Conservation (phyloP, 1,140 invertebrate species). For the Zophobas atratus region DNA sequence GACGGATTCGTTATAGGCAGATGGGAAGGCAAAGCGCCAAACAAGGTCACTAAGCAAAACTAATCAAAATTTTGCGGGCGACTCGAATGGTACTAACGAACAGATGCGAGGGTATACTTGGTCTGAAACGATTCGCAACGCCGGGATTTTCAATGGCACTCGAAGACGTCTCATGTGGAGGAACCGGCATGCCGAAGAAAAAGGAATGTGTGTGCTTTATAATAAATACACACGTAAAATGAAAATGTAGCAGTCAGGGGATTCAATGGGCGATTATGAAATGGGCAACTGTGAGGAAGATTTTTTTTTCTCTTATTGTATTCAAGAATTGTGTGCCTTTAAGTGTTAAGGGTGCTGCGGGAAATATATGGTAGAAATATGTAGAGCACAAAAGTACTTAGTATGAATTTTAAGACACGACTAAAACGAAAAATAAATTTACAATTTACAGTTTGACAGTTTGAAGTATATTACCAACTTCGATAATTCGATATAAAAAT, state of each 20-base stretch:
- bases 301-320: no score
- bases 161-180: conserved; percentile 16
- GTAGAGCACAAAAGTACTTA: no score
- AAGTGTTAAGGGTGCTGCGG: no score
- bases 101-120: conserved; percentile 49
- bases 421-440: no score
- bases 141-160: conserved; percentile 45
- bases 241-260: not conserved
- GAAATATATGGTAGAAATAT: no score
- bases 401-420: no score
- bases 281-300: no score
- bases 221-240: not conserved
- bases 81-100: conserved; percentile 52
- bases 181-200: not conserved
- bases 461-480: no score
- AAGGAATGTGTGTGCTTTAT: not conserved
- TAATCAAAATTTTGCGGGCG: conserved; percentile 57
- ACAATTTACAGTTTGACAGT: no score
- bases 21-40: conserved; percentile 44
- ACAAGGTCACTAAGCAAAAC: conserved; percentile 53
- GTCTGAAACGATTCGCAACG: conserved; percentile 52
- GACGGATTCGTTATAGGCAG: conserved; percentile 55
- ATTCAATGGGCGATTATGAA: no score
- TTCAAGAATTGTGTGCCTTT: no score
- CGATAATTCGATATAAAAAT: no score